A percentile compares a stretch with the other conserved stretches of the same genome.
These are phyloP conservation scores for Tympanuchus pallidicinctus DNA, from an alignment of 2,113 vertebrate species.

Conservation along the genomic window DNA sequence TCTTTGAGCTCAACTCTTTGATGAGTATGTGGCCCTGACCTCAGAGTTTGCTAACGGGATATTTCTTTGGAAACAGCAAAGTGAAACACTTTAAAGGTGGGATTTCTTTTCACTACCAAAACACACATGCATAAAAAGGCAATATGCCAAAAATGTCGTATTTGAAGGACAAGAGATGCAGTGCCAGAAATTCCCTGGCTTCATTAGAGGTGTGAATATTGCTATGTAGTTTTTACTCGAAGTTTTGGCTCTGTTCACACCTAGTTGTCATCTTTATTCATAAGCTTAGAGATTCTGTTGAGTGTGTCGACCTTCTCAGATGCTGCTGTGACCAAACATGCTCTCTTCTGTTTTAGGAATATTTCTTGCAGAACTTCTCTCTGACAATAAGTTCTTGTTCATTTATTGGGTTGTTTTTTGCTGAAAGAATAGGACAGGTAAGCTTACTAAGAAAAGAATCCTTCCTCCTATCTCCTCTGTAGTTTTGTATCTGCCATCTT, in stretches of 20 bases:
- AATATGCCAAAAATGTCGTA: conserved; percentile 42
- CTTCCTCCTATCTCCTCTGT: neutral
- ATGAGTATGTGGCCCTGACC: neutral
- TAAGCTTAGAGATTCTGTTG: conserved; percentile 45
- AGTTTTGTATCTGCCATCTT: neutral
- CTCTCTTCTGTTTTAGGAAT: neutral
- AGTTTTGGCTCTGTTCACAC: conserved; percentile 21
- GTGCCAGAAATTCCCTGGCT: conserved; percentile 62
- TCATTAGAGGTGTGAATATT: conserved; percentile 43
- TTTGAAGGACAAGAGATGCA: conserved; percentile 18
- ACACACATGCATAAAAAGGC: neutral
- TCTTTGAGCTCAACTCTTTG: neutral
- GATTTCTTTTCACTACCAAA: conserved; percentile 10
- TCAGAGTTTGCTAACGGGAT: neutral
- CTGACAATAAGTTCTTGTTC: neutral
- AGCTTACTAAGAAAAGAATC: neutral
- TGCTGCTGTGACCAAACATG: neutral
- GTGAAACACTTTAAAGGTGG: neutral
- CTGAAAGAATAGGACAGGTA: neutral
- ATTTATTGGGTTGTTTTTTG: neutral
- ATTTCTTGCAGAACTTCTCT: neutral
- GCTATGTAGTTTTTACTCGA: conserved; percentile 13
- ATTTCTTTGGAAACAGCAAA: neutral
- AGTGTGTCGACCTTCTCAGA: neutral
- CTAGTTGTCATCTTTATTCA: conserved; percentile 37